A percentile compares a stretch with the other conserved stretches of the same genome.
Evolutionary conservation across 2,797 vertebrate genomes (phyloP).

Genomic region (Hypotaenidia philippensis): DNA sequence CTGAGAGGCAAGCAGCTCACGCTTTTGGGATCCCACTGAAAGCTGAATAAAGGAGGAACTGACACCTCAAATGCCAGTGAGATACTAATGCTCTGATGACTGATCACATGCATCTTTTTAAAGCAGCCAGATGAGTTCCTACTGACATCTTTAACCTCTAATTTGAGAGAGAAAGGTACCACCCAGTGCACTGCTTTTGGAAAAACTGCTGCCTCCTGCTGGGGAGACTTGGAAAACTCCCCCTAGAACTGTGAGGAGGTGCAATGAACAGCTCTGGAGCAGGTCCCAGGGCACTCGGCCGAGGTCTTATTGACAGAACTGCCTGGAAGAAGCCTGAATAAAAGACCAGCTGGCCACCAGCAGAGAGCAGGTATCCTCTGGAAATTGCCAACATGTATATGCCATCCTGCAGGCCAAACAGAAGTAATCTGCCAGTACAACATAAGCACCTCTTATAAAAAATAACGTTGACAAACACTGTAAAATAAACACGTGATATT

Average conservation of each 20-base stretch:
- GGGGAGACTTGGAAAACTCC: neutral
- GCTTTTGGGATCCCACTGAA: neutral
- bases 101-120: neutral
- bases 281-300: neutral
- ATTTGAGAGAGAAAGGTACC: neutral
- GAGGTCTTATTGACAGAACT: neutral
- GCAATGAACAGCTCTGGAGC: neutral
- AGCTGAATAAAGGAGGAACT: neutral
- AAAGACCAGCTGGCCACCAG: neutral
- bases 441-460: neutral
- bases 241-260: neutral
- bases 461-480: neutral
- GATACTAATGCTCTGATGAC: neutral
- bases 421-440: neutral
- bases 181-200: neutral
- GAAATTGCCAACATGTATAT: neutral
- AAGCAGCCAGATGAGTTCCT: neutral
- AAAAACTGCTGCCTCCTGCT: neutral
- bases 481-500: neutral
- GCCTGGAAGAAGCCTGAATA: neutral
- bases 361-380: neutral
- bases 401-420: neutral
- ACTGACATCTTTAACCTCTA: neutral
- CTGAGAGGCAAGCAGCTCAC: neutral
- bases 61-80: neutral